phyloP scores from a whole-genome alignment of 2,888 invertebrate species.

The Agrilus mali region DNA sequence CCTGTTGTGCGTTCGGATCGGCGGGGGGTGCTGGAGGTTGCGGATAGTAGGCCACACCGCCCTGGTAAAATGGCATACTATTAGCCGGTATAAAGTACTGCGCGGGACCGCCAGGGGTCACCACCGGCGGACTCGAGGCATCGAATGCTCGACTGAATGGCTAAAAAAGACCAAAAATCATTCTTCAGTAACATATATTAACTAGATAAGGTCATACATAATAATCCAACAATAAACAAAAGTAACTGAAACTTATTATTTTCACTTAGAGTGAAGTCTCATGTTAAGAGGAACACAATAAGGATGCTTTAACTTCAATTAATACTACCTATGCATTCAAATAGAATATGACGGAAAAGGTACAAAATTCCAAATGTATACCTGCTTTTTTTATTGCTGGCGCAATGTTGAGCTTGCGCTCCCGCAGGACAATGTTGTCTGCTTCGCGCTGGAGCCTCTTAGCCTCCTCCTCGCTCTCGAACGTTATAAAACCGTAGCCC shows the following conservation, averaged over 20 bases:
- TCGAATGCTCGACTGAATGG: constrained; percentile 41
- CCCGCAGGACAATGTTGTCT: constrained; percentile 64
- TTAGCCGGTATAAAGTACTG: constrained; percentile 33
- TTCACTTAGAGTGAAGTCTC: too few species aligned
- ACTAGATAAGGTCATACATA: neutral
- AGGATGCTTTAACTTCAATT: too few species aligned
- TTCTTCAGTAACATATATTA: too few species aligned
- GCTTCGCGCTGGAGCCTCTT: constrained; percentile 59
- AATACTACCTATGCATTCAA: too few species aligned
- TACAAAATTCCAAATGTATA: constrained; percentile 24
- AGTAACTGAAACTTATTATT: too few species aligned
- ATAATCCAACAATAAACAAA: neutral
- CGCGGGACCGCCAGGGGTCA: constrained; percentile 31
- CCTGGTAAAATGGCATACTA: constrained; percentile 25
- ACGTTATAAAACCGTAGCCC: constrained; percentile 78
- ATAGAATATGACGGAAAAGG: neutral
- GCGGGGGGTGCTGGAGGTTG: constrained; percentile 21
- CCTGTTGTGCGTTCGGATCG: constrained; percentile 26
- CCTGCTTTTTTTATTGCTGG: constrained; percentile 77
- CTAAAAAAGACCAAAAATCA: constrained; percentile 13
- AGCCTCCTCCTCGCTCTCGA: constrained; percentile 80
- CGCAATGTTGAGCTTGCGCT: constrained; percentile 74
- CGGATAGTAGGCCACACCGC: constrained; percentile 30
- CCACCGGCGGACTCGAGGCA: constrained; percentile 40
- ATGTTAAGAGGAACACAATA: too few species aligned